phyloP scores from a whole-genome alignment of 2,797 vertebrate species.

The Sebastes steindachneri region DNA sequence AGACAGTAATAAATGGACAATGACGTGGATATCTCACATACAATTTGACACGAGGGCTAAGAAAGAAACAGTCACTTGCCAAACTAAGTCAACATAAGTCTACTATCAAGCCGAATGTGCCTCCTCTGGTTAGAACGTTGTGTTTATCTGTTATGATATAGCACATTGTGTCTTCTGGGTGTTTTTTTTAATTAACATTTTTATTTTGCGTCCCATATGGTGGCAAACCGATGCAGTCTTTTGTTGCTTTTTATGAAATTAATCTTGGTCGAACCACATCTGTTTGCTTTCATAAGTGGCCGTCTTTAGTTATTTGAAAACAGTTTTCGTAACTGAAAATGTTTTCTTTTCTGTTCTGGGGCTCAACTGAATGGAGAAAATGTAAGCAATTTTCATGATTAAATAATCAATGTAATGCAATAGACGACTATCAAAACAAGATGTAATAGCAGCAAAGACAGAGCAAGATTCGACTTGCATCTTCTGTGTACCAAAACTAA shows the following conservation, averaged over 20 bases:
- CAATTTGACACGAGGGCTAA: constrained; percentile 52
- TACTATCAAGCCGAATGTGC: constrained; percentile 13
- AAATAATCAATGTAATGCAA: constrained; percentile 5
- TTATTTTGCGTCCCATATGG: not conserved
- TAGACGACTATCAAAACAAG: constrained; percentile 30
- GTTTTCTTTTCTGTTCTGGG: constrained; percentile 7
- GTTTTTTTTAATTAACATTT: not conserved
- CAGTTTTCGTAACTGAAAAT: not conserved
- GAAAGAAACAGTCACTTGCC: constrained; percentile 52
- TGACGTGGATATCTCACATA: constrained; percentile 29
- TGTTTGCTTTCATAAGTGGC: not conserved
- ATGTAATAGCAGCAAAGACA: constrained; percentile 66
- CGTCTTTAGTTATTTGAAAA: constrained; percentile 1
- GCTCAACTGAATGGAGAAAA: not conserved
- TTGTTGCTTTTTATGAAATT: constrained; percentile 13
- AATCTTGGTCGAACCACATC: constrained; percentile 3
- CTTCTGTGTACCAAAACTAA: constrained; percentile 34
- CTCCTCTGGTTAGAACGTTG: constrained; percentile 2
- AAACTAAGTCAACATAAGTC: constrained; percentile 44
- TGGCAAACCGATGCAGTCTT: not conserved
- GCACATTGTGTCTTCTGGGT: not conserved
- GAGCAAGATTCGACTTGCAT: constrained; percentile 36
- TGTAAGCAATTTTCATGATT: not conserved
- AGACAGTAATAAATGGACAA: constrained; percentile 23
- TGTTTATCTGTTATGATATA: constrained; percentile 9